Conservation (phyloP, 2,113 vertebrate species). For the Ahaetulla prasina region DNA sequence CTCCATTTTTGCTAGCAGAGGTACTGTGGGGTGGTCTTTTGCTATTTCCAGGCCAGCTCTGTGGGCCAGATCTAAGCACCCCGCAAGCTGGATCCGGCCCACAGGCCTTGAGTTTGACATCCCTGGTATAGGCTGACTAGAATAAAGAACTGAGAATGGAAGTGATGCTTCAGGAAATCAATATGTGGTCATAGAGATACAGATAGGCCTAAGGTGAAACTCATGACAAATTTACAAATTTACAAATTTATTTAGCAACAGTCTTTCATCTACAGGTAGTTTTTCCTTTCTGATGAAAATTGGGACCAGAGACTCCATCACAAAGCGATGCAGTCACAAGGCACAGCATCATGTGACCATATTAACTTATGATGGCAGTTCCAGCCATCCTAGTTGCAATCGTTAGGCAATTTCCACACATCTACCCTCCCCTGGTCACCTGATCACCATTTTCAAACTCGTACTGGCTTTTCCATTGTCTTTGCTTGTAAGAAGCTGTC, state of each 20-base stretch:
- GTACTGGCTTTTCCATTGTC: not conserved
- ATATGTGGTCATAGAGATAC: not conserved
- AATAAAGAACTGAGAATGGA: not conserved
- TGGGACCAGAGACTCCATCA: not conserved
- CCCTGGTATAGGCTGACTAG: not conserved
- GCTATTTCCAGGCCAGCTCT: too few species aligned
- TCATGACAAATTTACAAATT: not conserved
- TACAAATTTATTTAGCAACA: not conserved
- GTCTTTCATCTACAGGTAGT: not conserved
- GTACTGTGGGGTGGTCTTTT: too few species aligned
- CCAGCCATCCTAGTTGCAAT: not conserved
- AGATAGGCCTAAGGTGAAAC: not conserved
- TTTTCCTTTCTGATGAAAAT: not conserved
- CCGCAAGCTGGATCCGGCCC: too few species aligned
- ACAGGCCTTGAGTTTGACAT: too few species aligned
- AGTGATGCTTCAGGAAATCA: not conserved
- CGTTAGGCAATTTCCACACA: not conserved
- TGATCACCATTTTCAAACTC: not conserved
- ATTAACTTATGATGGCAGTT: not conserved
- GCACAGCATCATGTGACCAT: not conserved
- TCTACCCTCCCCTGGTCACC: not conserved
- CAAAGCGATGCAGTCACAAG: not conserved
- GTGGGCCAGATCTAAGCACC: too few species aligned
- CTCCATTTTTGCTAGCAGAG: too few species aligned
- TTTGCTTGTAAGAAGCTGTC: not conserved